Percentiles rank a stretch among this genome's conserved stretches.
Conservation (phyloP, 2,113 vertebrate genomes). For the Albula goreensis region DNA sequence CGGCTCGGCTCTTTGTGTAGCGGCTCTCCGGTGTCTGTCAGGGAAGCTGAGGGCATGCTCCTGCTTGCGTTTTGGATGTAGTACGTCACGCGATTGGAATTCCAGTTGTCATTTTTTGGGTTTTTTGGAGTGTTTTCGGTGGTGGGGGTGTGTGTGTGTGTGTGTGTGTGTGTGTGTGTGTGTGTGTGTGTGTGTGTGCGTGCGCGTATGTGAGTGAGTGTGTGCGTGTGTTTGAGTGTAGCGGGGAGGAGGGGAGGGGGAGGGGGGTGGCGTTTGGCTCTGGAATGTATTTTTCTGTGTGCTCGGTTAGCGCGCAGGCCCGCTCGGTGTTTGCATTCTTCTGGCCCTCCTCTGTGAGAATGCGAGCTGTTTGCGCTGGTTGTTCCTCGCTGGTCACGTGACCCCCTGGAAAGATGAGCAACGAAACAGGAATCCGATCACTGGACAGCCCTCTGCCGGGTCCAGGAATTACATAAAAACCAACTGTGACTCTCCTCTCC, state of each 20-base stretch:
- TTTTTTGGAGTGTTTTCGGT: constrained; percentile 47
- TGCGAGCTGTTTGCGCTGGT: constrained; percentile 14
- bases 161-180: constrained; percentile 14
- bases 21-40: constrained; percentile 36
- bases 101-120: constrained; percentile 61
- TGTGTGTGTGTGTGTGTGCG: constrained; percentile 18
- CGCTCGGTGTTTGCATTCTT: neutral
- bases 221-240: constrained; percentile 11
- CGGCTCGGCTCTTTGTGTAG: constrained; percentile 22
- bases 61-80: constrained; percentile 40
- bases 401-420: constrained; percentile 49
- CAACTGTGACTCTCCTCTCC: constrained; percentile 31
- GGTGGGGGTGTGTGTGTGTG: constrained; percentile 39
- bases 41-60: constrained; percentile 22
- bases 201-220: neutral
- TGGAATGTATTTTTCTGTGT: neutral
- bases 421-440: constrained; percentile 45
- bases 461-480: constrained; percentile 56
- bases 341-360: neutral
- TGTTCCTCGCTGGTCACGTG: constrained; percentile 37
- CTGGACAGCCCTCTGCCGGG: constrained; percentile 32
- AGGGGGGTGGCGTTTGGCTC: constrained; percentile 20
- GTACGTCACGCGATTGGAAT: constrained; percentile 8
- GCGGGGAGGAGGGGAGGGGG: constrained; percentile 46
- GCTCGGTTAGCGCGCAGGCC: neutral